phyloP scores from a whole-genome alignment of 2,113 vertebrate species.

The Myrmecobius fasciatus region DNA sequence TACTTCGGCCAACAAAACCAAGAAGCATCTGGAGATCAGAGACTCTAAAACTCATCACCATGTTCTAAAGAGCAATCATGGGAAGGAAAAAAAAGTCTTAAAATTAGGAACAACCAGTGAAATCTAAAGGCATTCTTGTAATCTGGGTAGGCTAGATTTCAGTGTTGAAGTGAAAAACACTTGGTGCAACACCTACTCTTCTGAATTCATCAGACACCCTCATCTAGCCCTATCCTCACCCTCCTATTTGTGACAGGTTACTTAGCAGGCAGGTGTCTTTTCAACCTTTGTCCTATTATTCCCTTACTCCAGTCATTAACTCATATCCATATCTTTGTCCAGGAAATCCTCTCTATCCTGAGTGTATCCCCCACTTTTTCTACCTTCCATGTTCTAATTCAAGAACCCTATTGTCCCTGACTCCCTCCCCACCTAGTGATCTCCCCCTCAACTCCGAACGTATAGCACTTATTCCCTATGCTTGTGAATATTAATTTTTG shows the following conservation, averaged over 20 bases:
- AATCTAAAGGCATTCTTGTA: neutral
- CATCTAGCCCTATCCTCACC: neutral
- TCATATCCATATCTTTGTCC: neutral
- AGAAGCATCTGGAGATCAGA: slow-evolving; percentile 99
- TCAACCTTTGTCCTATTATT: neutral
- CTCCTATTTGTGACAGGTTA: neutral
- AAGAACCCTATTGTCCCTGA: neutral
- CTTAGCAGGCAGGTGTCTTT: neutral
- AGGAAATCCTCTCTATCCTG: neutral
- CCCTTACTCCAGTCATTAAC: neutral
- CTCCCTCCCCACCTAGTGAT: neutral
- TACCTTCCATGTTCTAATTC: neutral
- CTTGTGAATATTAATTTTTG: neutral
- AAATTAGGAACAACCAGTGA: neutral
- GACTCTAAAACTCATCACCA: slow-evolving; percentile 99
- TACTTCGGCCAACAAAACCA: slow-evolving; percentile 98
- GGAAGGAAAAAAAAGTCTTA: neutral
- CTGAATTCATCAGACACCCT: neutral
- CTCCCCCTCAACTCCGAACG: neutral
- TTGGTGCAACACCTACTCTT: neutral
- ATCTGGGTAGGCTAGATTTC: neutral
- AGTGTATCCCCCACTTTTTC: neutral
- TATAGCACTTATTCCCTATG: neutral
- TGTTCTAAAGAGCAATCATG: slow-evolving; percentile 89
- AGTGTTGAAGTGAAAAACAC: neutral